Evolutionary conservation across 2,113 vertebrate species (phyloP), one percentile per base, ranked within the genome.

Genomic region (Apodemus sylvaticus): DNA sequence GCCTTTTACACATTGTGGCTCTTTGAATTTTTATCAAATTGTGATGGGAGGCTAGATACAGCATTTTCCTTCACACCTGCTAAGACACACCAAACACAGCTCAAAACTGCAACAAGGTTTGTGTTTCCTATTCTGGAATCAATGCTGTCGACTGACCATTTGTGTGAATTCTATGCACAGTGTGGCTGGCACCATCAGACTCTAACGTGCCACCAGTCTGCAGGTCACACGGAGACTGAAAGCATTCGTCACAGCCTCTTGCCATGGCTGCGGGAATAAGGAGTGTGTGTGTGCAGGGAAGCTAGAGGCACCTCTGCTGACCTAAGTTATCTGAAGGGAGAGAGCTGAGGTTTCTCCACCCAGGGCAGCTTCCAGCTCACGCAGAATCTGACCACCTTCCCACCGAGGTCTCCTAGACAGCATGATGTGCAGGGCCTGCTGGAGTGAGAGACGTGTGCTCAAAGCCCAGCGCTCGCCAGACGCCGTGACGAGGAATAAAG

Each of bases 61-160:
- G 4, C 6, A 6, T 91, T 92, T 88, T 92, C 60, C 77, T 3
- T 53, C 19, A 64, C 48, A 22, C 48, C 36, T 64, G 53, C 55
- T 14, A 39, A 31, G 66, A 4, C 39, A 45, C 39, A 36, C 11
- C 64, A 87, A 83, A 17, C 29, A n/a, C 26, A 62, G 36, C 5
- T 58, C 7, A 76, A 88, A 90, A 73, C 29, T 39, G 39, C 45
- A 66, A 20, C 26, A 5, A 0, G n/a, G 48, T 51, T 92, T 74
- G 45, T 26, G 29, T 83, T 91, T 34, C n/a, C 51, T 82, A 55
- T 89, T 53, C 87, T 88, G 53, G 64, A 87, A 66, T 86, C 74
- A 51, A n/a, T 64, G 42, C 20, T 78, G 92, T 89, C 91, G n/a
- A 45, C 22, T 26, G 36, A 58, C 36, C 55, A 26, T 79, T 55